phyloP scores from a whole-genome alignment of 37 sponge, comb jelly and placozoan species.

The Chondrosia reniformis region DNA sequence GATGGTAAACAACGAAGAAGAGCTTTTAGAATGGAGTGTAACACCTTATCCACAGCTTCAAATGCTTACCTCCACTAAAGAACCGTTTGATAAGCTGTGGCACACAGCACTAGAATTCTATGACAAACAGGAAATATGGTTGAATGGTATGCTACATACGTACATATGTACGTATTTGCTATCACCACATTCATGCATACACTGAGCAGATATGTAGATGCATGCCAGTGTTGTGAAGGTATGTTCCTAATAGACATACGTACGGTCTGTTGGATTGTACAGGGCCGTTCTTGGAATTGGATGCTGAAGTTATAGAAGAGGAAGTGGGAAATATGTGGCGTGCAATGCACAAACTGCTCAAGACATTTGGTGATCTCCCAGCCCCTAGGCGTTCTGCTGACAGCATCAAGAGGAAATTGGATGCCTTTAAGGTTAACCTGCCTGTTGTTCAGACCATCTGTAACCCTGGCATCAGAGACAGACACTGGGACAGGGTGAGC shows the following conservation, averaged over 20 bases:
- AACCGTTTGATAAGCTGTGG: constrained; percentile 95
- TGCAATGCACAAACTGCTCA: constrained; percentile 86
- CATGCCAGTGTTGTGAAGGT: not conserved
- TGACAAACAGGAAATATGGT: constrained; percentile 87
- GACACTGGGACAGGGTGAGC: constrained; percentile 83
- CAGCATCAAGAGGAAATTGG: constrained; percentile 77
- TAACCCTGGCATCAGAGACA: constrained; percentile 89
- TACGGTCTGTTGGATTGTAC: not conserved
- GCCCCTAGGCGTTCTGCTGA: constrained; percentile 83
- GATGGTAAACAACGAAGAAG: constrained; percentile 94
- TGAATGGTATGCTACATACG: constrained; percentile 66
- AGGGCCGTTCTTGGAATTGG: constrained; percentile 86
- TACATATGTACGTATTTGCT: not conserved
- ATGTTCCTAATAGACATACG: not conserved
- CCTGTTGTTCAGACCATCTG: constrained; percentile 88
- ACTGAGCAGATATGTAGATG: not conserved
- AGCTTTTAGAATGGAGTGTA: constrained; percentile 79
- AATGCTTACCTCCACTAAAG: constrained; percentile 47
- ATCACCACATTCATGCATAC: not conserved
- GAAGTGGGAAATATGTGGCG: constrained; percentile 89
- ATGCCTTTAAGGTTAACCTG: constrained; percentile 87
- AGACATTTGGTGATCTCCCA: constrained; percentile 79
- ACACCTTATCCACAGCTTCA: constrained; percentile 94
- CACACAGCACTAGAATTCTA: constrained; percentile 76
- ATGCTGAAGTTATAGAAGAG: constrained; percentile 91